These are phyloP conservation scores for Oreochromis niloticus DNA, from an alignment of 2,113 vertebrate species.

Conservation along the genomic window DNA sequence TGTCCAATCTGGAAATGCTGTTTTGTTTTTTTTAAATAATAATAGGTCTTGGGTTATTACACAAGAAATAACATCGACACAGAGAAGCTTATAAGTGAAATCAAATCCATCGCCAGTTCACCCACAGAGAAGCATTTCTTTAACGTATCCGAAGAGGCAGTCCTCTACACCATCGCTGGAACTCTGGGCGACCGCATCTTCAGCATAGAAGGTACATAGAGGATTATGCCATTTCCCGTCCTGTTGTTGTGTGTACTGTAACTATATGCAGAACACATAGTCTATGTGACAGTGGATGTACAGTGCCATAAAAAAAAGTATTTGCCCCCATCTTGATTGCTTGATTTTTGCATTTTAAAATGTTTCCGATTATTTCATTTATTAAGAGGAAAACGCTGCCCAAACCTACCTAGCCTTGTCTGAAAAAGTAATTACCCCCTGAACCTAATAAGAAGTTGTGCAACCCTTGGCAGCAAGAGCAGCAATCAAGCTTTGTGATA, in stretches of 20 bases:
- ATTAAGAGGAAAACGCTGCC: fast-evolving
- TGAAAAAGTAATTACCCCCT: neutral
- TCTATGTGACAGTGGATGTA: neutral
- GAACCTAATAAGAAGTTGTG: neutral
- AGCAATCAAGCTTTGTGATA: neutral
- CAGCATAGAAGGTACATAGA: conserved; percentile 88
- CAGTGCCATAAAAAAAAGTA: neutral
- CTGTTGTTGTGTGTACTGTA: neutral
- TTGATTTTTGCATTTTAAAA: neutral
- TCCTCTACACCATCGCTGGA: conserved; percentile 85
- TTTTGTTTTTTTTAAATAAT: neutral
- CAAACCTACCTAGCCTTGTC: neutral
- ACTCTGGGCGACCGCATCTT: conserved; percentile 91
- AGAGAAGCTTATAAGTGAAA: conserved; percentile 87
- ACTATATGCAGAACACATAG: neutral
- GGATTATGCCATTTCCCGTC: neutral
- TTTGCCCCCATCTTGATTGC: neutral
- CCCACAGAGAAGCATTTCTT: conserved; percentile 90
- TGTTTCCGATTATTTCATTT: neutral
- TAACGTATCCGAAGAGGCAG: conserved; percentile 87
- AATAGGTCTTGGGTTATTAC: conserved; percentile 90
- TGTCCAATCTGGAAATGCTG: neutral
- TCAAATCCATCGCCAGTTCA: conserved; percentile 88
- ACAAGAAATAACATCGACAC: conserved; percentile 82
- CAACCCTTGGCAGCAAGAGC: neutral